Evolutionary conservation across 2,888 invertebrate species (phyloP).

Genomic region (Meta bourneti): DNA sequence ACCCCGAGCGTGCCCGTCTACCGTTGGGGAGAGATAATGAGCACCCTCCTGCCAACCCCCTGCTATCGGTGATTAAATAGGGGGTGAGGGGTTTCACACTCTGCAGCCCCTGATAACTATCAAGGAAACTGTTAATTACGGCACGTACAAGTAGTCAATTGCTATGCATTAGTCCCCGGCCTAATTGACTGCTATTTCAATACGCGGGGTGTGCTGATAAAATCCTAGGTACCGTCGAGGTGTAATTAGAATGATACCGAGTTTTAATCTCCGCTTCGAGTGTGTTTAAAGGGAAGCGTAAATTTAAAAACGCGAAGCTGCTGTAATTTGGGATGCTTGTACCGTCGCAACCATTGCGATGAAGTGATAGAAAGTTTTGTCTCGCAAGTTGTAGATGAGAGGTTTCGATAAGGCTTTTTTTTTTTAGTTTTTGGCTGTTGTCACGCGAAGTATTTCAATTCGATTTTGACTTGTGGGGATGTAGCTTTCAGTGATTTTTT

Average conservation of each 20-base stretch:
- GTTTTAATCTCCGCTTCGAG: not conserved
- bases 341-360: no score
- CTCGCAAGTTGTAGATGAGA: not conserved
- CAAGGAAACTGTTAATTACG: constrained; percentile 69
- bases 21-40: constrained; percentile 48
- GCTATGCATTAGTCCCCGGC: constrained; percentile 35
- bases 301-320: not conserved
- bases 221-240: not conserved
- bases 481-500: no score
- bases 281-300: constrained; percentile 3
- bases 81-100: constrained; percentile 18
- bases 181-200: constrained; percentile 62
- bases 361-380: no score
- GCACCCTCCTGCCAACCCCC: not conserved
- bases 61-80: constrained; percentile 14
- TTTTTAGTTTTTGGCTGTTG: no score
- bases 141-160: constrained; percentile 67
- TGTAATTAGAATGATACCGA: constrained; percentile 58
- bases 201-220: constrained; percentile 15
- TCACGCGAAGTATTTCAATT: no score
- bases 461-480: no score
- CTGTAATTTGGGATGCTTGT: no score
- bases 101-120: constrained; percentile 55
- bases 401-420: not conserved
- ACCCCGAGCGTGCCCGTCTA: not conserved